phyloP scores from a whole-genome alignment of 2,797 vertebrate species.

The Macropus fuliginosus region DNA sequence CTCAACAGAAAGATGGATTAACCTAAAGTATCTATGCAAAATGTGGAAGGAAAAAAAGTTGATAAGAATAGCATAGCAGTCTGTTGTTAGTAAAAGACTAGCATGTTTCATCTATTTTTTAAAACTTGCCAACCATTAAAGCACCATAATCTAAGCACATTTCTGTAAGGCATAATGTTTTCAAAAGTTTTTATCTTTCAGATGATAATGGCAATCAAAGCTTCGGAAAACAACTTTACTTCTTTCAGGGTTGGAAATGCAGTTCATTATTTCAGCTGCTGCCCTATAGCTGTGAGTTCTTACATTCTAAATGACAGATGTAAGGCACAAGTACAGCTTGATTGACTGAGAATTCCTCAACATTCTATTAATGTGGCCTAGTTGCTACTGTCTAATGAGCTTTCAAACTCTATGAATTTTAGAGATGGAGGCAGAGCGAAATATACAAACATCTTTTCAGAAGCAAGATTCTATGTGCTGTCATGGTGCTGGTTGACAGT shows the following conservation, averaged over 20 bases:
- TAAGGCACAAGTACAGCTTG: neutral
- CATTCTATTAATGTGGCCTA: neutral
- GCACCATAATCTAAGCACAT: neutral
- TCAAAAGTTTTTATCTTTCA: neutral
- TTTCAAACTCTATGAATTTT: neutral
- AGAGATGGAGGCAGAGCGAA: too few relatives aligned
- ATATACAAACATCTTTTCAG: neutral
- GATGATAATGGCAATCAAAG: neutral
- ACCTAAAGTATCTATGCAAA: constrained; percentile 13
- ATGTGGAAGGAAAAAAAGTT: constrained; percentile 3
- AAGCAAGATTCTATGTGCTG: neutral
- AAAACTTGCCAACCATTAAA: constrained; percentile 6
- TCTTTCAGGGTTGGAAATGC: neutral
- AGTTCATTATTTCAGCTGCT: neutral
- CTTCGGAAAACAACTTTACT: neutral
- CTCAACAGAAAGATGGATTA: constrained; percentile 13
- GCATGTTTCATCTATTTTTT: neutral
- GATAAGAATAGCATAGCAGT: constrained; percentile 3
- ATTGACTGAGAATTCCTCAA: neutral
- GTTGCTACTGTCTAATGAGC: neutral
- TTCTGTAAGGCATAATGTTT: constrained; percentile 8
- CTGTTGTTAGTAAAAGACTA: neutral
- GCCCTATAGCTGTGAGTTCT: neutral
- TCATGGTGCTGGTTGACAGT: neutral
- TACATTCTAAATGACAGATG: neutral